Percentiles rank a stretch among this genome's conserved stretches.
Evolutionary conservation across 1,140 invertebrate genomes (phyloP).

Genomic region (Conus betulinus): DNA sequence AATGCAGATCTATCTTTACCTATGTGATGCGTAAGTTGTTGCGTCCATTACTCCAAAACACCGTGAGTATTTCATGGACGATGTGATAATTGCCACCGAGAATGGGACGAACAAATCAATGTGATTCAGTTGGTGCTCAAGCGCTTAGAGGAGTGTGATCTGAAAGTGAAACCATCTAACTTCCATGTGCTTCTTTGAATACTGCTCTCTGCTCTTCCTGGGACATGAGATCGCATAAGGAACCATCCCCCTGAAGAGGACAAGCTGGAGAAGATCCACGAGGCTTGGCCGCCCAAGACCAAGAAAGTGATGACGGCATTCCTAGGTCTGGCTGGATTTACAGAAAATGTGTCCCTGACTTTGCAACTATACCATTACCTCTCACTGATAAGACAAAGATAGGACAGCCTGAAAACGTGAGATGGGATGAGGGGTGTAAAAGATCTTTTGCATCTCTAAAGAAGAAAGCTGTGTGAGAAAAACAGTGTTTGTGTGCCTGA

Average conservation of each 20-base stretch:
- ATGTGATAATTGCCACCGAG: slow-evolving; percentile 10
- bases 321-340: slow-evolving; percentile 72
- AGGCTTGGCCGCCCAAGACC: slow-evolving; percentile 60
- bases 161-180: slow-evolving; percentile 39
- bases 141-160: slow-evolving; percentile 26
- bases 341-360: slow-evolving; percentile 68
- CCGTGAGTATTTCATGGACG: slow-evolving; percentile 15
- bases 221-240: slow-evolving; percentile 44
- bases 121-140: slow-evolving; percentile 26
- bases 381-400: background rate
- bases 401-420: background rate
- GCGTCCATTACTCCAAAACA: background rate
- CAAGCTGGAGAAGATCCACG: slow-evolving; percentile 67
- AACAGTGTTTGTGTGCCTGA: background rate
- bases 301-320: slow-evolving; percentile 50
- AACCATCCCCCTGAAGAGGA: slow-evolving; percentile 54
- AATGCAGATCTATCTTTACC: slow-evolving; percentile 60
- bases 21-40: slow-evolving; percentile 60
- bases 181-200: slow-evolving; percentile 34
- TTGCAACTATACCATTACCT: slow-evolving; percentile 51
- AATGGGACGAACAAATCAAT: slow-evolving; percentile 35
- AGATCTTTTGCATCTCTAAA: background rate
- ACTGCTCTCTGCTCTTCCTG: slow-evolving; percentile 34
- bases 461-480: background rate
- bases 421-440: background rate